phyloP scores from a whole-genome alignment of 2,888 invertebrate species.

The Teinopalpus imperialis region DNA sequence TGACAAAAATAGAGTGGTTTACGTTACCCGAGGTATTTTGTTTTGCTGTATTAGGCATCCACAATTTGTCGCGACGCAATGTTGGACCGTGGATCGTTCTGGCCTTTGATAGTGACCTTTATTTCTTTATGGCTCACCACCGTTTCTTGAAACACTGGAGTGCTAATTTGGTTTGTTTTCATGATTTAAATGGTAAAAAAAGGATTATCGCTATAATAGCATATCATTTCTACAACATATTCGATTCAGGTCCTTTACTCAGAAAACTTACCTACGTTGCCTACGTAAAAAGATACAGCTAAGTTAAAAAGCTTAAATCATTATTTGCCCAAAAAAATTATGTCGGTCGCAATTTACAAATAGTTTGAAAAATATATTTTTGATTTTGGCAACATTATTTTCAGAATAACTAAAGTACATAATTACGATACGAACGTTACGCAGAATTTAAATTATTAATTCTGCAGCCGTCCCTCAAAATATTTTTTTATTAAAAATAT shows the following conservation, averaged over 20 bases:
- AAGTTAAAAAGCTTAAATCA: background rate
- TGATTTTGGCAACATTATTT: constrained; percentile 17
- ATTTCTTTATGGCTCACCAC: constrained; percentile 12
- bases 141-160: background rate
- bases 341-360: background rate
- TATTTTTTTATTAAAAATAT: constrained; percentile 25
- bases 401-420: constrained; percentile 21
- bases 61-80: constrained; percentile 20
- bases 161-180: no score
- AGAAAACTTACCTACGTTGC: no score
- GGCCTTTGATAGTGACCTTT: constrained; percentile 18
- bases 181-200: no score
- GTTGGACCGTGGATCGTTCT: constrained; percentile 5
- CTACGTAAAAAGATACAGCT: no score
- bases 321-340: constrained; percentile 13
- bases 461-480: constrained; percentile 19
- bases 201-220: no score
- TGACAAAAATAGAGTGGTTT: constrained; percentile 7
- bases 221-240: no score
- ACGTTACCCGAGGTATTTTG: constrained; percentile 22
- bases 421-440: constrained; percentile 25
- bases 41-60: constrained; percentile 23
- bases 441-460: constrained; percentile 28
- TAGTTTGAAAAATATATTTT: background rate
- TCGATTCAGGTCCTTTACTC: no score